phyloP scores from a whole-genome alignment of 1,140 invertebrate species.

The Drosophila eugracilis region DNA sequence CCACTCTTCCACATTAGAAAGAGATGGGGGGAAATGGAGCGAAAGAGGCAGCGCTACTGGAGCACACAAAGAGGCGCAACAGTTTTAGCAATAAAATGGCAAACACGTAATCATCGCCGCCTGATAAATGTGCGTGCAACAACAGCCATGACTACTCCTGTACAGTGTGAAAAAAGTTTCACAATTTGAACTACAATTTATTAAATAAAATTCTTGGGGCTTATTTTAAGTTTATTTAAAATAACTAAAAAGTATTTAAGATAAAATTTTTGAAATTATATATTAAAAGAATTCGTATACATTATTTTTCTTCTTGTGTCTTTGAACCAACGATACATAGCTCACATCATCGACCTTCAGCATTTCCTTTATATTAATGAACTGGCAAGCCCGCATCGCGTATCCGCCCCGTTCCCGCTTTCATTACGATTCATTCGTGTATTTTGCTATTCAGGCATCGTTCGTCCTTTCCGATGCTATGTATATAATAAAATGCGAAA shows the following conservation, averaged over 20 bases:
- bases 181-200: too few species aligned
- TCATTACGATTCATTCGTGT: slow-evolving; percentile 70
- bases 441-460: slow-evolving; percentile 72
- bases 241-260: too few species aligned
- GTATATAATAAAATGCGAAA: slow-evolving; percentile 28
- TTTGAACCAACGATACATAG: background rate
- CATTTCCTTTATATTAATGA: slow-evolving; percentile 54
- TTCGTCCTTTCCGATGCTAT: slow-evolving; percentile 14
- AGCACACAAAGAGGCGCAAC: slow-evolving; percentile 68
- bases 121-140: slow-evolving; percentile 74
- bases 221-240: too few species aligned
- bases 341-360: slow-evolving; percentile 43
- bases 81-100: slow-evolving; percentile 80
- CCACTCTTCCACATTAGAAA: slow-evolving; percentile 41
- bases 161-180: slow-evolving; percentile 3
- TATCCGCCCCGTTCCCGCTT: slow-evolving; percentile 39
- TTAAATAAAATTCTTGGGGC: too few species aligned
- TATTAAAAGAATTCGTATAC: background rate
- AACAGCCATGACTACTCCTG: slow-evolving; percentile 18
- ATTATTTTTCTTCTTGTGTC: background rate
- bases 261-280: too few species aligned
- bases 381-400: slow-evolving; percentile 45
- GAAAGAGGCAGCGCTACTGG: slow-evolving; percentile 16
- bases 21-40: background rate
- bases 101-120: slow-evolving; percentile 73